Evolutionary conservation across 35 echinoderm and acorn worm genomes (phyloP), one percentile per base, ranked within the genome.

Genomic region (Chiridota heheva): DNA sequence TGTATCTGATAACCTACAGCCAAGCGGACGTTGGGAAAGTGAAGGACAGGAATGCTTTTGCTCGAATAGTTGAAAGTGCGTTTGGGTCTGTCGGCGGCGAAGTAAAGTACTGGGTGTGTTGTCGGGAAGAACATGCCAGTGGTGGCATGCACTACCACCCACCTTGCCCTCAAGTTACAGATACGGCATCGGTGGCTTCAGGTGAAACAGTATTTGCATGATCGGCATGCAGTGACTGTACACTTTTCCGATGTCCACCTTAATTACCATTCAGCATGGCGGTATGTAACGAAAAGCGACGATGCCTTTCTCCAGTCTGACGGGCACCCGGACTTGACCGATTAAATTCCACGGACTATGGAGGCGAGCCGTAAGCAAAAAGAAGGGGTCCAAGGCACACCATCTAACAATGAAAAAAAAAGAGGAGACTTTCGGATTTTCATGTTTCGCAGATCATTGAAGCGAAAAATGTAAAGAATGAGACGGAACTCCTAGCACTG

Each of bases 211-310:
- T 5, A 10, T 3, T 17, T 84, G 30, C 30, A 84, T 45, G 15
- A 56, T 34, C 6, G 46, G 51, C 36, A 74, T 40, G 20, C 7
- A 2, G 41, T 84, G 0, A 13, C 2, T 0, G 82, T 84, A 18
- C 4, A 84, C 48, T 84, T 84, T 74, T 51, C 64, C 34, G 20
- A 22, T n/a, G 73, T 6, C 16, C 82, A 84, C 45, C 67, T 60
- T 6, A 84, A 84, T 38, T 84, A 84, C 63, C 73, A 72, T 26
- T 40, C 67, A 13, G 82, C 82, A 20, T 84, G 63, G 42, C 22
- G 40, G 20, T 74, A 84, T 36, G 82, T 84, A n/a, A 61, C 44
- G 26, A 84, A 84, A 43, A 48, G 58, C 8, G 67, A 84, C 36
- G 29, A 58, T 2, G n/a, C n/a, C n/a, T 13, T 40, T 7, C 35